Evolutionary conservation across 2,797 vertebrate species (phyloP).

Genomic region (Arnoldichthys spilopterus): DNA sequence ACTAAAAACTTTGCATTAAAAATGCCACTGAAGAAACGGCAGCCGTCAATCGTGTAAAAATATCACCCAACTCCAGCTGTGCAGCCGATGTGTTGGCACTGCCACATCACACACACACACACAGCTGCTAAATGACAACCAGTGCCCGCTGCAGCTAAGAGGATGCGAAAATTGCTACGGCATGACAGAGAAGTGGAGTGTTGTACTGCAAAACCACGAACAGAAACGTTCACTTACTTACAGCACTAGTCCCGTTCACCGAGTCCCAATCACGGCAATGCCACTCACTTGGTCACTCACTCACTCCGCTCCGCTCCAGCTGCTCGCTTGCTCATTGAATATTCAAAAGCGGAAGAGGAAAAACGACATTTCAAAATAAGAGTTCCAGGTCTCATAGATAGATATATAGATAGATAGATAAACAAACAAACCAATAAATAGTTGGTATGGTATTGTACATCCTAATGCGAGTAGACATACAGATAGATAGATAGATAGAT

Average conservation of each 20-base stretch:
- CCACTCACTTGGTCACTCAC: too few relatives aligned
- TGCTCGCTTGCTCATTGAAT: conserved; percentile 71
- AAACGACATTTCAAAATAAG: conserved; percentile 65
- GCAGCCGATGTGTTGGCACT: conserved; percentile 63
- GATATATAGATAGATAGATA: too few relatives aligned
- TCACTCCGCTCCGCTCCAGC: too few relatives aligned
- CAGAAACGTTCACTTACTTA: conserved; percentile 62
- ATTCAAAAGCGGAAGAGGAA: conserved; percentile 37
- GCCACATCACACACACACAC: conserved; percentile 78
- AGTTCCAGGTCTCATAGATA: conserved; percentile 20
- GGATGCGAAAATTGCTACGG: neutral
- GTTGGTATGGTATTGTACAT: too few relatives aligned
- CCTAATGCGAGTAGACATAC: too few relatives aligned
- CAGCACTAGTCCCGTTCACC: conserved; percentile 50
- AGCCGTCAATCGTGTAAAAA: conserved; percentile 38
- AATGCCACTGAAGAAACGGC: neutral
- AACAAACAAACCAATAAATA: too few relatives aligned
- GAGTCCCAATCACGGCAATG: conserved; percentile 63
- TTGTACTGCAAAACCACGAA: neutral
- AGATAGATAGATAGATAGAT: too few relatives aligned
- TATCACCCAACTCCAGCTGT: conserved; percentile 69
- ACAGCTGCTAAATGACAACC: conserved; percentile 32
- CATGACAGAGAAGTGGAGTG: neutral
- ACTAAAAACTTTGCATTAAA: neutral
- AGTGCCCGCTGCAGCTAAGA: neutral